Evolutionary conservation across 1,140 invertebrate genomes (phyloP).

Genomic region (Drosophila arawakana): DNA sequence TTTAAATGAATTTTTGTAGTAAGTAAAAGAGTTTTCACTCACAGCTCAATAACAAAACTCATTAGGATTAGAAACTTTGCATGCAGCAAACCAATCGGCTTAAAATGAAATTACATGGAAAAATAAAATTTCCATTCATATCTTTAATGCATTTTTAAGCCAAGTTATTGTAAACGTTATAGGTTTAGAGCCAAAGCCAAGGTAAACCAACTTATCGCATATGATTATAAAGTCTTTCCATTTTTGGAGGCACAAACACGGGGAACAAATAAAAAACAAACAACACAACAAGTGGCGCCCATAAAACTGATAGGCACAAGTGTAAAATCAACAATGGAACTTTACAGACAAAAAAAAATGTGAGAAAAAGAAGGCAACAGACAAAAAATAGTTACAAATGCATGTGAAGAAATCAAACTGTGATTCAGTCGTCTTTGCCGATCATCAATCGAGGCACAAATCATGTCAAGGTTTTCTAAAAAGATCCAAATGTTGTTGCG

Average conservation of each 20-base stretch:
- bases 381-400: conserved; percentile 23
- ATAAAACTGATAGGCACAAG: conserved; percentile 39
- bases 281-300: conserved; percentile 43
- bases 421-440: conserved; percentile 3
- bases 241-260: conserved; percentile 13
- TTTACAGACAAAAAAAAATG: conserved; percentile 20
- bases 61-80: not conserved
- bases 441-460: conserved; percentile 25
- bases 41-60: not conserved
- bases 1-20: not conserved
- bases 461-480: conserved; percentile 50
- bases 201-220: conserved; percentile 29
- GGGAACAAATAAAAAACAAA: not conserved
- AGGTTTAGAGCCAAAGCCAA: not conserved
- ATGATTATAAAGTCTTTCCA: conserved; percentile 29
- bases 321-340: conserved; percentile 39
- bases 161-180: not conserved
- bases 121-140: not conserved
- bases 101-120: not conserved
- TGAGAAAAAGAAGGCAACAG: conserved; percentile 6
- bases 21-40: not conserved
- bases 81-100: not conserved
- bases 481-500: conserved; percentile 1
- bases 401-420: conserved; percentile 33
- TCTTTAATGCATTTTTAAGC: not conserved